A percentile compares a stretch with the other conserved stretches of the same genome.
Evolutionary conservation across 53 echinoderm and acorn worm genomes (phyloP).

Genomic region (Zoroaster sp.): DNA sequence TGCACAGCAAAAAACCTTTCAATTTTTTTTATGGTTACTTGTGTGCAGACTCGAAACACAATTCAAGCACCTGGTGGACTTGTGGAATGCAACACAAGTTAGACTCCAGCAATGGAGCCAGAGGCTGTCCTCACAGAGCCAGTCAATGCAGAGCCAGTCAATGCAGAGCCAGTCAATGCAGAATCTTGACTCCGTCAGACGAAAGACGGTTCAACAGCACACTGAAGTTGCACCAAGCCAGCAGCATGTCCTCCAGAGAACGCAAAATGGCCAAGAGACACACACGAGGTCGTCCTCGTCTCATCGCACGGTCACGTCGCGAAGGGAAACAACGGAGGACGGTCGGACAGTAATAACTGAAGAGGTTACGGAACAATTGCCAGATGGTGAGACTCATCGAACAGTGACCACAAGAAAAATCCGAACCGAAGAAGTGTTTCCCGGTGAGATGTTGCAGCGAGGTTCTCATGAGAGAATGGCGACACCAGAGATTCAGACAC

Average conservation of each 20-base stretch:
- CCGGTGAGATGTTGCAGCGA: not conserved
- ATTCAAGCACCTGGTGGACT: constrained; percentile 36
- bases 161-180: constrained; percentile 4
- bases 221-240: constrained; percentile 14
- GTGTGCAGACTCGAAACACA: constrained; percentile 57
- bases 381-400: constrained; percentile 45
- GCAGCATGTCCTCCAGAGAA: constrained; percentile 9
- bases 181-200: constrained; percentile 5
- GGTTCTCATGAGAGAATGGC: constrained; percentile 3
- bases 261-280: not conserved
- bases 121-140: not conserved
- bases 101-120: constrained; percentile 25
- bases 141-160: not conserved
- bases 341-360: constrained; percentile 36
- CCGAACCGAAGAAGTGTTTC: constrained; percentile 18
- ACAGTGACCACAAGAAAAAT: constrained; percentile 33
- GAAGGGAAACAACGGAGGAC: constrained; percentile 41
- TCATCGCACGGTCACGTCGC: constrained; percentile 21
- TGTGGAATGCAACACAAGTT: constrained; percentile 25
- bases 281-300: constrained; percentile 13
- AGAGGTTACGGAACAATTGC: constrained; percentile 37
- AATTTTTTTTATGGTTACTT: too few species aligned
- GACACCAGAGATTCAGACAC: constrained; percentile 21
- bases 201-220: constrained; percentile 20
- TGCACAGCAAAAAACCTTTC: too few species aligned